A percentile compares a stretch with the other conserved stretches of the same genome.
Conservation (phyloP, 2,888 invertebrate genomes). For the Capitulum mitella region DNA sequence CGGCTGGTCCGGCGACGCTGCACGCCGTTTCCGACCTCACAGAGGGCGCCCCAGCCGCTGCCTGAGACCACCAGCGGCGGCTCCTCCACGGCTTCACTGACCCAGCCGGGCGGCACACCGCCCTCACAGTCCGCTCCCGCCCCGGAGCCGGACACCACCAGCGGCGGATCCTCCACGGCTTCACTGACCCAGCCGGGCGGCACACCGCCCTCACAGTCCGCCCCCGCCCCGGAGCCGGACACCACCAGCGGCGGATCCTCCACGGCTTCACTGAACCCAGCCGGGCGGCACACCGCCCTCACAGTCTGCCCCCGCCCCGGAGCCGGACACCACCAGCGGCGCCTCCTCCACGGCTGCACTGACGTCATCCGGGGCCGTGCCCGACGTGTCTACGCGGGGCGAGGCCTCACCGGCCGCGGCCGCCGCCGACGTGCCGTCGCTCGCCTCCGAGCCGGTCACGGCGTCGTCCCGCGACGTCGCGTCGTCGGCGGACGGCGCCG, state of each 20-base stretch:
- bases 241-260: slow-evolving; percentile 64
- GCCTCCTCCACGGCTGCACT: slow-evolving; percentile 58
- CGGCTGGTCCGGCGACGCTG: slow-evolving; percentile 30
- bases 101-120: slow-evolving; percentile 31
- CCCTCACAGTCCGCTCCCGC: slow-evolving; percentile 1
- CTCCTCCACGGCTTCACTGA: slow-evolving; percentile 67
- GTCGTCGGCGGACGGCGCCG: too few relatives aligned
- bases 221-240: slow-evolving; percentile 53
- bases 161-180: slow-evolving; percentile 62
- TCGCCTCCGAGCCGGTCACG: too few relatives aligned
- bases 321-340: slow-evolving; percentile 60
- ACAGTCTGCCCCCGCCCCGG: slow-evolving; percentile 64
- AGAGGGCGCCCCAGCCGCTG: slow-evolving; percentile 63
- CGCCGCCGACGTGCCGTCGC: background rate
- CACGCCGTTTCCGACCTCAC: slow-evolving; percentile 62
- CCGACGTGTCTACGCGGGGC: slow-evolving; percentile 20
- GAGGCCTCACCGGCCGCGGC: too few relatives aligned
- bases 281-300: slow-evolving; percentile 52
- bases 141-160: slow-evolving; percentile 61
- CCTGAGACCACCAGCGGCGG: slow-evolving; percentile 61
- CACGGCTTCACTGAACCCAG: slow-evolving; percentile 58
- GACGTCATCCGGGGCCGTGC: slow-evolving; percentile 51
- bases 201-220: background rate
- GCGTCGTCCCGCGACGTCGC: too few relatives aligned
- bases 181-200: slow-evolving; percentile 51